phyloP scores from a whole-genome alignment of 2,888 invertebrate genomes.

The Furcula furcula region DNA sequence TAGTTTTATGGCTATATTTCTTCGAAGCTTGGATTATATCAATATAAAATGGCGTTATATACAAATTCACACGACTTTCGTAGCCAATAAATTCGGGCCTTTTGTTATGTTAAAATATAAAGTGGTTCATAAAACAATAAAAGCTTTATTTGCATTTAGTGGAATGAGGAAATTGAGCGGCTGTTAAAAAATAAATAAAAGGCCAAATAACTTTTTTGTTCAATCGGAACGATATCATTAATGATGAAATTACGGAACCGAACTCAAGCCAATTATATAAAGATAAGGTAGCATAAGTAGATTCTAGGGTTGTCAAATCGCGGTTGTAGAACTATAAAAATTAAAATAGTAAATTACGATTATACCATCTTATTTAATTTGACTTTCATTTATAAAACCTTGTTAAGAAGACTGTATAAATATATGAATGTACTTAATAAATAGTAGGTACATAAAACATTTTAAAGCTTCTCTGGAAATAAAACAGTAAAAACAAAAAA shows the following conservation, averaged over 20 bases:
- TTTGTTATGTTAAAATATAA: conserved; percentile 18
- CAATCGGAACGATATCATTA: conserved; percentile 14
- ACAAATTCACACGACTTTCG: not conserved
- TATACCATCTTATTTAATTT: too few relatives aligned
- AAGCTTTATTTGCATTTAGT: conserved; percentile 6
- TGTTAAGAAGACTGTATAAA: too few relatives aligned
- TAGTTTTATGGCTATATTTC: not conserved
- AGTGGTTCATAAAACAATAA: conserved; percentile 15
- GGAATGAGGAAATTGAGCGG: conserved; percentile 2
- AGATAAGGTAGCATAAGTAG: conserved; percentile 1
- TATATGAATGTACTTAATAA: too few relatives aligned
- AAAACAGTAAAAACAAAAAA: too few relatives aligned
- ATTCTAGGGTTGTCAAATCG: too few relatives aligned
- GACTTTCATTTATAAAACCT: too few relatives aligned
- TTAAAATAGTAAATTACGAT: too few relatives aligned
- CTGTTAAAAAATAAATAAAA: conserved; percentile 4
- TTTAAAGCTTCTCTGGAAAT: too few relatives aligned
- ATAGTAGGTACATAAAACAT: too few relatives aligned
- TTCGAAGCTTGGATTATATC: conserved; percentile 4
- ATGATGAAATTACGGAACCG: conserved; percentile 12
- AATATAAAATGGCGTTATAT: conserved; percentile 17
- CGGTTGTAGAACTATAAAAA: too few relatives aligned
- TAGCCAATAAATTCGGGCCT: conserved; percentile 13
- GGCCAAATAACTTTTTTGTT: conserved; percentile 11
- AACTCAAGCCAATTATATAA: conserved; percentile 20